Conservation (phyloP, 1,140 invertebrate species). For the Leptonema lineaticorne region DNA sequence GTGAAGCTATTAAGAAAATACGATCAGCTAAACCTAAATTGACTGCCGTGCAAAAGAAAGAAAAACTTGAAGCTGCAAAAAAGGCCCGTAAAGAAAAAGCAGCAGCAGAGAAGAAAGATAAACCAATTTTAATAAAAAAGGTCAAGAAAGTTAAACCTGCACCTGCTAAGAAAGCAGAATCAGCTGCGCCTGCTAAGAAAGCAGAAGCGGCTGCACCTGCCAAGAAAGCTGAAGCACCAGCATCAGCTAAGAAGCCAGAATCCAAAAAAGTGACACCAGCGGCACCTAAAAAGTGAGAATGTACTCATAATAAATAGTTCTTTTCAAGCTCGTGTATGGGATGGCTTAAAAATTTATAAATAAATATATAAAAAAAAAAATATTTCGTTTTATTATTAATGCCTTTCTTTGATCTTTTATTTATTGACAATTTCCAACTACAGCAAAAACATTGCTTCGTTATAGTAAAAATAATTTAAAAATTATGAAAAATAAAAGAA, state of each 20-base stretch:
- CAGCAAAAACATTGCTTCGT: no score
- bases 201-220: no score
- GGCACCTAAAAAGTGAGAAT: slow-evolving; percentile 13
- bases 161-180: slow-evolving; percentile 46
- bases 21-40: slow-evolving; percentile 58
- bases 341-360: slow-evolving; percentile 8
- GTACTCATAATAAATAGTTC: no score
- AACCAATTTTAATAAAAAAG: slow-evolving; percentile 40
- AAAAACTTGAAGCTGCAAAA: slow-evolving; percentile 44
- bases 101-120: neutral
- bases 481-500: no score
- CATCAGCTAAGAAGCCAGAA: neutral
- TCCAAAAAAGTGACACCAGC: slow-evolving; percentile 23
- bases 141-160: slow-evolving; percentile 45
- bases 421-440: no score
- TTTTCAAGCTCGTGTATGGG: neutral
- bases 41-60: slow-evolving; percentile 51
- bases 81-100: slow-evolving; percentile 46
- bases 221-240: slow-evolving; percentile 4
- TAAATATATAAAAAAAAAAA: neutral
- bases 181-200: slow-evolving; percentile 26
- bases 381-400: neutral
- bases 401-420: neutral
- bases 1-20: slow-evolving; percentile 55
- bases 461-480: no score